Base-by-base conservation (phyloP, 2,113 vertebrate species). In the Corythornis madagascariensis region DNA sequence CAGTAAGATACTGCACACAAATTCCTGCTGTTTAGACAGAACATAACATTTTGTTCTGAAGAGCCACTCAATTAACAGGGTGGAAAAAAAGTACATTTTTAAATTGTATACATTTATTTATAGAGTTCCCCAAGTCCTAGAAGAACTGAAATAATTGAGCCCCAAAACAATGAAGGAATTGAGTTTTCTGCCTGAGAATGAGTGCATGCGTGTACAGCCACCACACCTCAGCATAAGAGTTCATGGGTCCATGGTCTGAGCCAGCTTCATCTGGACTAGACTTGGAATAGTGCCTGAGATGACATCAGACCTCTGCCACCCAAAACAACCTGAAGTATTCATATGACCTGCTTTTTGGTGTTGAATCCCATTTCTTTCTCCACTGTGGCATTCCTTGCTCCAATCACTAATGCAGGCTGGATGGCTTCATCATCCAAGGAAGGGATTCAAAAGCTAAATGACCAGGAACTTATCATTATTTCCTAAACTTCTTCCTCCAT, bases 31-130 rank as follows among this genome's bases (percentile, higher is more conserved):
- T 67, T 94, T 29, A 79, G 72, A 77, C 55, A 86, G 91, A 89
- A 77, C 64, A 73, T 70, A 87, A 75, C 47, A 61, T 89, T 90
- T 94, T 96, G 78, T 92, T 92, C 94, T 80, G 82, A 89, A 91
- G 26, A 85, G 40, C 10, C 82, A 91, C 10, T 10, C 56, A 75
- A 60, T 70, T 80, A 86, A 60, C 24, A 81, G 29, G 22, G 81
- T 28, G 8, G 38, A 38, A 60, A 69, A 93, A 82, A 77, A 56
- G 40, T 15, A 40, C 15, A 26, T 42, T 95, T 50, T 50, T 50
- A 10, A 38, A 38, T 93, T 59, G 52, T 13, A 28, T 69, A 73
- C 9, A 57, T 31, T 77, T 86, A 63, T 35, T 93, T 86, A 52
- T 26, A 81, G n/a, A 85, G 31, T 10, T 66, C 24, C 33, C 42